Percentiles rank a stretch among this genome's conserved stretches.
Evolutionary conservation across 2,113 vertebrate genomes (phyloP).

Genomic region (Pagrus major): DNA sequence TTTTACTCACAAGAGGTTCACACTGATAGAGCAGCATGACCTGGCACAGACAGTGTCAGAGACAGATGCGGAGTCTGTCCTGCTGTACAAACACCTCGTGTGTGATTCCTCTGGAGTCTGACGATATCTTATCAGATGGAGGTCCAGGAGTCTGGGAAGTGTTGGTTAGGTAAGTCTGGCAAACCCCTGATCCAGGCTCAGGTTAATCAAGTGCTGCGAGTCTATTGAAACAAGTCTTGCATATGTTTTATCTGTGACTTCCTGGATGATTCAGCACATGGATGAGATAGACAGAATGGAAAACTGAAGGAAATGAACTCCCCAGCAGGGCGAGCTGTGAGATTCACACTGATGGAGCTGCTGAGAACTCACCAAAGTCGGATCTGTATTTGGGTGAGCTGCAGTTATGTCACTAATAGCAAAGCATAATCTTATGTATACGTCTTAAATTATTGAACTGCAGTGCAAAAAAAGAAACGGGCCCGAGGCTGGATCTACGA

Average conservation of each 20-base stretch:
- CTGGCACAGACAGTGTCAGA: neutral
- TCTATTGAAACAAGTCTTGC: neutral
- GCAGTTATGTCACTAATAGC: neutral
- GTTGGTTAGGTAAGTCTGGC: neutral
- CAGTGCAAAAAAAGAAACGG: neutral
- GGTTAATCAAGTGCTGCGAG: neutral
- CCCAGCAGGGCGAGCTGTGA: neutral
- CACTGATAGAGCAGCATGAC: neutral
- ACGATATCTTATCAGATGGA: neutral
- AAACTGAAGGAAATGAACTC: neutral
- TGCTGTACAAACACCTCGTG: neutral
- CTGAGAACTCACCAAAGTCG: neutral
- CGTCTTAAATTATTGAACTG: slow-evolving; percentile 44
- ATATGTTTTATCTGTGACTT: neutral
- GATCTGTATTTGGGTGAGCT: neutral
- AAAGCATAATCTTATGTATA: slow-evolving; percentile 3
- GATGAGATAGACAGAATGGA: neutral
- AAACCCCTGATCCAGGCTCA: neutral
- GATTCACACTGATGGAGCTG: neutral
- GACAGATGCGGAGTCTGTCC: neutral
- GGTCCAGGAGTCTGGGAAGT: neutral
- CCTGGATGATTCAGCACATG: neutral
- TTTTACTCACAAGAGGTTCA: neutral
- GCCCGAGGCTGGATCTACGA: slow-evolving; percentile 38
- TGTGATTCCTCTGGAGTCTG: neutral